phyloP scores from a whole-genome alignment of 2,797 vertebrate species.

The Rhabdophis nuchalis region DNA sequence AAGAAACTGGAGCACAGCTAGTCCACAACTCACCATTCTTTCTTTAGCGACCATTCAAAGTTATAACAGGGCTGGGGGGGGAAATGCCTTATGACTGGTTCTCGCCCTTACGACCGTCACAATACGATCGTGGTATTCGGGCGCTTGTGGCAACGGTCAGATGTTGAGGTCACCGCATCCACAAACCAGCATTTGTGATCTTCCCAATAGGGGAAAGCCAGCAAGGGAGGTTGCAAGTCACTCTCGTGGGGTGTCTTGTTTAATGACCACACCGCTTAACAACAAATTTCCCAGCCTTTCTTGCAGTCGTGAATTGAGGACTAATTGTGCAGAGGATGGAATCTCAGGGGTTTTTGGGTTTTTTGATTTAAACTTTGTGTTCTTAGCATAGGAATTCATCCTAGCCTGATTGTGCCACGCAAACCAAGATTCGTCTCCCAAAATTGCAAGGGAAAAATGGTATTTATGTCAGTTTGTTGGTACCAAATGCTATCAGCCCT shows the following conservation, averaged over 20 bases:
- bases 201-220: neutral
- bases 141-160: neutral
- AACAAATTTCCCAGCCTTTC: neutral
- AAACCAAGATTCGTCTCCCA: neutral
- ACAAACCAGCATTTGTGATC: neutral
- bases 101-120: neutral
- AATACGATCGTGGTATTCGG: neutral
- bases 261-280: neutral
- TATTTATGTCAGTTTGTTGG: neutral
- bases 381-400: neutral
- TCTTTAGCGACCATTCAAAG: neutral
- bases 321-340: neutral
- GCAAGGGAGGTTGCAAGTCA: neutral
- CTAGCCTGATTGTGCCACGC: neutral
- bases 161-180: too few species aligned
- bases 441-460: constrained; percentile 23
- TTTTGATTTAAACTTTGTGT: neutral
- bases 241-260: neutral
- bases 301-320: neutral
- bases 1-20: neutral
- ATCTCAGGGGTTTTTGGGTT: too few species aligned
- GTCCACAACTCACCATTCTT: neutral
- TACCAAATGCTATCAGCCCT: neutral
- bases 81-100: neutral
- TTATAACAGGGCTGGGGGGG: neutral